These are phyloP conservation scores for Cavia aperea DNA, from an alignment of 2,113 vertebrate species.

Conservation along the genomic window DNA sequence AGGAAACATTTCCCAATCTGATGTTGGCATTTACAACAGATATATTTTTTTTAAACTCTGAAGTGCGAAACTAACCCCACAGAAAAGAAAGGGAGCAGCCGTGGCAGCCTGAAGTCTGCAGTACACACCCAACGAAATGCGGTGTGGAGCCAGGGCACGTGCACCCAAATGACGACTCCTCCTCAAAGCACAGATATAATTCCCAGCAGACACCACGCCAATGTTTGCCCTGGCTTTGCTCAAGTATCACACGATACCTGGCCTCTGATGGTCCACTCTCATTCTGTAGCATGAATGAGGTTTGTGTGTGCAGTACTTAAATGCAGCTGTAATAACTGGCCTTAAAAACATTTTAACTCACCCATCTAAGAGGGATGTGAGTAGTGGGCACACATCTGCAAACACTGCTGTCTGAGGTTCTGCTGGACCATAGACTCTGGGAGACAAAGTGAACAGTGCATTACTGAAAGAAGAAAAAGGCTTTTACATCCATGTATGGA, in stretches of 20 bases:
- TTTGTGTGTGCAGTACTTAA: too few species aligned
- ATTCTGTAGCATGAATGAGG: neutral
- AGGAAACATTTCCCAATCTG: neutral
- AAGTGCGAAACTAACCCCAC: neutral
- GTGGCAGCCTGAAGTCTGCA: fast-evolving
- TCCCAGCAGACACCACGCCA: fast-evolving
- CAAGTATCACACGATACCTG: fast-evolving
- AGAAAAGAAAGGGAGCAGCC: neutral
- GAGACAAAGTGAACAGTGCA: neutral
- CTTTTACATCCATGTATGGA: fast-evolving
- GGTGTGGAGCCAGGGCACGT: fast-evolving
- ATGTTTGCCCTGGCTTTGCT: fast-evolving
- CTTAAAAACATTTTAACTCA: constrained; percentile 65
- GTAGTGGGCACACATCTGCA: constrained; percentile 81
- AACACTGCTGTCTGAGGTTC: constrained; percentile 81
- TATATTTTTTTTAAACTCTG: too few species aligned
- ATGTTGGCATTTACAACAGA: neutral
- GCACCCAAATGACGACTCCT: fast-evolving
- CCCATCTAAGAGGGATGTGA: constrained; percentile 86
- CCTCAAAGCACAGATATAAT: too few species aligned
- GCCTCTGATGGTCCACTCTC: fast-evolving
- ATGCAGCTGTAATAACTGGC: neutral
- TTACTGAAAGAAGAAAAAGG: neutral
- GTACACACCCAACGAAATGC: fast-evolving
- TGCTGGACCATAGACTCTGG: constrained; percentile 80